Percentiles rank a stretch among this genome's conserved stretches.
These are phyloP conservation scores for Netelia fuscicornis DNA, from an alignment of 2,888 invertebrate species.

Conservation along the genomic window DNA sequence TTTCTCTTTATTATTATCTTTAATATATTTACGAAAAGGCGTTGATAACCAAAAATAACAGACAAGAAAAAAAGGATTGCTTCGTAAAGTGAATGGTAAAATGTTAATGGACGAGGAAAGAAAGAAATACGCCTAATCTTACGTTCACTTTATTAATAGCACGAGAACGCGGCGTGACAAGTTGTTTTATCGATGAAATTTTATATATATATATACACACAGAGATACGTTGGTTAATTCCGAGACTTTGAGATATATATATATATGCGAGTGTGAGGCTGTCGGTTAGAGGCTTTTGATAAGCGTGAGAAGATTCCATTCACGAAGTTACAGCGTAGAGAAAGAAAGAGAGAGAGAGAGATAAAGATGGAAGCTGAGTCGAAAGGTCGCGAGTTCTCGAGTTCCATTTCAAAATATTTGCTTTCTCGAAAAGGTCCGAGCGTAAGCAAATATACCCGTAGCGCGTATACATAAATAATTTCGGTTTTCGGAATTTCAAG, in stretches of 20 bases:
- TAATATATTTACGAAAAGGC: neutral
- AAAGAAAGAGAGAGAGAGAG: constrained; percentile 30
- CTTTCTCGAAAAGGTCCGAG: constrained; percentile 56
- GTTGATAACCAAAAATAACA: neutral
- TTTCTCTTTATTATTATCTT: neutral
- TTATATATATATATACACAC: constrained; percentile 26
- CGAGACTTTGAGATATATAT: constrained; percentile 26
- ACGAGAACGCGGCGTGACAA: constrained; percentile 16
- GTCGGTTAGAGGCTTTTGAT: constrained; percentile 58
- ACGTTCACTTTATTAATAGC: constrained; percentile 7
- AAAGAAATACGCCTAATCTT: neutral
- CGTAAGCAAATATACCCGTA: neutral
- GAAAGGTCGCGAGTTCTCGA: constrained; percentile 57
- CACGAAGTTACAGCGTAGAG: constrained; percentile 46
- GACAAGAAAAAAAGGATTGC: neutral
- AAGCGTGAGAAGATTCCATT: constrained; percentile 69
- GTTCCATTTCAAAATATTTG: constrained; percentile 63
- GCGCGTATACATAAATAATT: neutral
- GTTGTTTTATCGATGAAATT: constrained; percentile 26
- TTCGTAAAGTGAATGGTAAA: neutral
- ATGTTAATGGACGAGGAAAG: neutral
- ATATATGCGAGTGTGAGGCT: constrained; percentile 11
- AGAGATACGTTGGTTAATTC: constrained; percentile 25
- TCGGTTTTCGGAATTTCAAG: constrained; percentile 23
- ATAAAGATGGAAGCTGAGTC: constrained; percentile 58